These are phyloP conservation scores for Saccostrea glomerata DNA, from an alignment of 1,140 invertebrate genomes.

Conservation along the genomic window DNA sequence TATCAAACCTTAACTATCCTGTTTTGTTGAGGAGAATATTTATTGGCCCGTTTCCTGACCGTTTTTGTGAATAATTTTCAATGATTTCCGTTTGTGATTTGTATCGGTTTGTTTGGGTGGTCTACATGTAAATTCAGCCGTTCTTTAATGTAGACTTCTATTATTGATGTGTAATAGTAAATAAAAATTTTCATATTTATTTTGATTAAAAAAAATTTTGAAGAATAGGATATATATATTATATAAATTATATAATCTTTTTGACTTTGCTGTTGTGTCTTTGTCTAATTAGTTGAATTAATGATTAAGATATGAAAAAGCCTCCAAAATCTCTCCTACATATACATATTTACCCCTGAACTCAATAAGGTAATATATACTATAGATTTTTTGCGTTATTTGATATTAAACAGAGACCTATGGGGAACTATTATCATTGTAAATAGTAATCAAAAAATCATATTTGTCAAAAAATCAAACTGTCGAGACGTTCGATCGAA, in stretches of 20 bases:
- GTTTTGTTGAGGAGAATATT: neutral
- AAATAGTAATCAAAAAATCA: conserved; percentile 2
- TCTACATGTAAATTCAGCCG: neutral
- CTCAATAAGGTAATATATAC: no score
- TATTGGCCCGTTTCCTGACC: conserved; percentile 3
- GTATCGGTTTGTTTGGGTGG: neutral
- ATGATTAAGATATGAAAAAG: no score
- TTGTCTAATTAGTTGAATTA: no score
- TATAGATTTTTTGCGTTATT: neutral
- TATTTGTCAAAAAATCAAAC: neutral
- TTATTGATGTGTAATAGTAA: no score
- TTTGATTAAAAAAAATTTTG: no score
- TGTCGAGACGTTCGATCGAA: neutral
- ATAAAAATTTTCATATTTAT: no score
- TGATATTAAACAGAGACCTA: neutral
- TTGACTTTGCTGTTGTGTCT: no score
- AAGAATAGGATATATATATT: no score
- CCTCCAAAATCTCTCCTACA: no score
- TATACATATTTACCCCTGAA: no score
- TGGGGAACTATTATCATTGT: neutral
- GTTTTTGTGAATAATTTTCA: neutral
- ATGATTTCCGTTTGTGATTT: neutral
- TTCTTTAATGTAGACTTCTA: neutral
- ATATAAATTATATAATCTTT: no score
- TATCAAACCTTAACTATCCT: neutral